Evolutionary conservation across 2,797 vertebrate genomes (phyloP).

Genomic region (Bucorvus abyssinicus): DNA sequence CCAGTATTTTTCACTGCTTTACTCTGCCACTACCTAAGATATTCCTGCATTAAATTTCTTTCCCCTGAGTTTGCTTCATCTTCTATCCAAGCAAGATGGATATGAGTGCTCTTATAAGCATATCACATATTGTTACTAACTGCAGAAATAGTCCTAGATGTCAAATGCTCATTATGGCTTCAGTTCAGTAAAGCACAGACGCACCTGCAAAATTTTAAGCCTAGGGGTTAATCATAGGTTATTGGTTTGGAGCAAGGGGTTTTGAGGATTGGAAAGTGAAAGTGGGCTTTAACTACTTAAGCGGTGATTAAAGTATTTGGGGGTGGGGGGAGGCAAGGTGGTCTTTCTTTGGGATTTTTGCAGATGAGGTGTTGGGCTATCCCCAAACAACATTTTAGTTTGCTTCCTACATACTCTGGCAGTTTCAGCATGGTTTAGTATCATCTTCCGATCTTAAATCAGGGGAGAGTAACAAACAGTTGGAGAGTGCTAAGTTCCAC

Average conservation of each 20-base stretch:
- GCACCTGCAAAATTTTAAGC: background rate
- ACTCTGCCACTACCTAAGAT: slow-evolving; percentile 16
- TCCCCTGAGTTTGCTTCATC: slow-evolving; percentile 33
- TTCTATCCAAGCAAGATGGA: slow-evolving; percentile 25
- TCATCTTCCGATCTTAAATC: background rate
- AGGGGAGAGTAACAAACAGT: background rate
- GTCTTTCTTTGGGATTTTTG: background rate
- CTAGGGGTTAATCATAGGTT: background rate
- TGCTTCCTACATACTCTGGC: background rate
- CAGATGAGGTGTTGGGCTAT: background rate
- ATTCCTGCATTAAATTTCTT: slow-evolving; percentile 11
- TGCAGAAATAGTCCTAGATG: background rate
- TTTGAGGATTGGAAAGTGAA: background rate
- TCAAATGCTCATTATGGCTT: background rate
- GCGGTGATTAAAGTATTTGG: background rate
- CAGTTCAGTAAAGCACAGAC: background rate
- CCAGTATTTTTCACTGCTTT: slow-evolving; percentile 35
- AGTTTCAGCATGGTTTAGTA: background rate
- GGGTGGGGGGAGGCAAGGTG: fast-evolving
- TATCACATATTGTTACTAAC: background rate
- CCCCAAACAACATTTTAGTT: background rate
- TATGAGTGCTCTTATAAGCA: background rate
- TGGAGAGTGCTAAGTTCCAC: background rate
- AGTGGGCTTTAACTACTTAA: background rate
- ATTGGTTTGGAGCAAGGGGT: background rate